Percentiles rank a stretch among this genome's conserved stretches.
Evolutionary conservation across 2,113 vertebrate genomes (phyloP).

Genomic region (Bucco capensis): DNA sequence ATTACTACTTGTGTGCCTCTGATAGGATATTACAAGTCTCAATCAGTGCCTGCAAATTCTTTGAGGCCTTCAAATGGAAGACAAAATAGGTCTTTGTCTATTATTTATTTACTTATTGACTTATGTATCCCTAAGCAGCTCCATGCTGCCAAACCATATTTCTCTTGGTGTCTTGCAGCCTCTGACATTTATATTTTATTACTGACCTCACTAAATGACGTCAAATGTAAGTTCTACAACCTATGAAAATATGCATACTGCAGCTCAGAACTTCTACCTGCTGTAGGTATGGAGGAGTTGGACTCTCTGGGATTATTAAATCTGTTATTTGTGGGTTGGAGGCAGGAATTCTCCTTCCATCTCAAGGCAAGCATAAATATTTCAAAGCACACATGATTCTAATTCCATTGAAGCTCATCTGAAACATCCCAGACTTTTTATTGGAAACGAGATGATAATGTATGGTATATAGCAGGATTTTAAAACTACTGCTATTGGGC

Average conservation of each 20-base stretch:
- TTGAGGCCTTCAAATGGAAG: constrained; percentile 50
- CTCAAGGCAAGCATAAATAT: constrained; percentile 63
- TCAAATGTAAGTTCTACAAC: constrained; percentile 43
- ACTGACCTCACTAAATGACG: constrained; percentile 57
- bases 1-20: background rate
- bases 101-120: constrained; percentile 67
- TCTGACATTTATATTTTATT: constrained; percentile 64
- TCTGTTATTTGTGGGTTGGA: background rate
- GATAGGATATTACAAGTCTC: constrained; percentile 10
- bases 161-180: constrained; percentile 54
- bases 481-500: constrained; percentile 40
- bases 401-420: constrained; percentile 54
- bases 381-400: constrained; percentile 60
- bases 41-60: constrained; percentile 27
- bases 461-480: constrained; percentile 45
- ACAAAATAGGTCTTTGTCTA: constrained; percentile 55
- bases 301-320: constrained; percentile 7
- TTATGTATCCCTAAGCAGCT: constrained; percentile 64
- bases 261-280: constrained; percentile 55
- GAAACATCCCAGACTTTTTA: constrained; percentile 56
- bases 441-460: constrained; percentile 60
- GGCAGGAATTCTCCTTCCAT: constrained; percentile 49
- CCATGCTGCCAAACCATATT: constrained; percentile 33
- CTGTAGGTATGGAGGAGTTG: constrained; percentile 30
- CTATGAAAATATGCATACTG: constrained; percentile 27